phyloP scores from a whole-genome alignment of 2,113 vertebrate species.

The Lepus timidus region DNA sequence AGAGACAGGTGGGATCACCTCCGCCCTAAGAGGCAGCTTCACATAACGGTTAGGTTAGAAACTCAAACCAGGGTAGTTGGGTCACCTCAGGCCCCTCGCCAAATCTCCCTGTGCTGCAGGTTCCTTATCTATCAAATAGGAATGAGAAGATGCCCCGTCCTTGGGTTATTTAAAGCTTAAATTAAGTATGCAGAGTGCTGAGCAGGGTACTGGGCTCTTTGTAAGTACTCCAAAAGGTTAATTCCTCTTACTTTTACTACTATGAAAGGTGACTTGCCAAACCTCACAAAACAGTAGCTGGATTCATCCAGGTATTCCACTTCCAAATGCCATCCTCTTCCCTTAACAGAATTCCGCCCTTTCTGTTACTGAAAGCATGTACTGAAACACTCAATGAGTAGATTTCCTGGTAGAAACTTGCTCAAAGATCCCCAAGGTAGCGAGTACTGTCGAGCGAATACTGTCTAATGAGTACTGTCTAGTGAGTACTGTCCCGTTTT shows the following conservation, averaged over 20 bases:
- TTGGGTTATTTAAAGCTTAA: slow-evolving; percentile 14
- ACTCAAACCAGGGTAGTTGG: neutral
- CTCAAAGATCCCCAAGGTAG: neutral
- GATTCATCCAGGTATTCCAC: slow-evolving; percentile 17
- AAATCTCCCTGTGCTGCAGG: neutral
- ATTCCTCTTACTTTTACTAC: slow-evolving; percentile 6
- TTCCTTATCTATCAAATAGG: neutral
- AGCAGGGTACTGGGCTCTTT: neutral
- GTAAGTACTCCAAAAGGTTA: neutral
- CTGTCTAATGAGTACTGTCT: neutral
- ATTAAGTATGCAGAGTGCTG: neutral
- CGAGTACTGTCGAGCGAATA: neutral
- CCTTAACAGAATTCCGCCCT: neutral
- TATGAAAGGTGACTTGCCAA: neutral
- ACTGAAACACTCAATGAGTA: neutral
- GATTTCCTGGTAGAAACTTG: neutral
- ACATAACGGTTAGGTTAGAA: neutral
- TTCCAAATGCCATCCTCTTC: slow-evolving; percentile 15
- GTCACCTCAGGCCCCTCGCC: neutral
- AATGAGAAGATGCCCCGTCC: neutral
- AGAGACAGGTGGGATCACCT: neutral
- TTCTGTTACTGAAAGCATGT: neutral
- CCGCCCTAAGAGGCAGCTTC: neutral
- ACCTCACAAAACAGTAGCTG: neutral
- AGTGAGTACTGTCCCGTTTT: neutral